Conservation (phyloP, 2,113 vertebrate species). For the Trogon surrucura region DNA sequence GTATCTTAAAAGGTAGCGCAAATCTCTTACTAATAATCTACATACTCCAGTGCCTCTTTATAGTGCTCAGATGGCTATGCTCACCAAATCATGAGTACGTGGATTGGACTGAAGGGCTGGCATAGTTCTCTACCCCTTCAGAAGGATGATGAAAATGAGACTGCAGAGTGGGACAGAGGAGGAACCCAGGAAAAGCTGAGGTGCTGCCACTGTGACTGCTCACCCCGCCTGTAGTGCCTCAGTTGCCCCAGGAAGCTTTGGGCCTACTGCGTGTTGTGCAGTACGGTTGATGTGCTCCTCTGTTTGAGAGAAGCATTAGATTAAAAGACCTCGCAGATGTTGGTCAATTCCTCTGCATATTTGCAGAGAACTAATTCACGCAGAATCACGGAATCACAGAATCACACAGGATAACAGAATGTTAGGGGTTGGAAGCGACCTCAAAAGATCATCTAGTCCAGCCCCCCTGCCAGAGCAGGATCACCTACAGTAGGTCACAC, state of each 20-base stretch:
- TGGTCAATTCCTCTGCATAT: background rate
- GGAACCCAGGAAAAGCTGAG: background rate
- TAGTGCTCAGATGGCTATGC: background rate
- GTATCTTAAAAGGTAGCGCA: background rate
- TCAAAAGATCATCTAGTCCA: too few species aligned
- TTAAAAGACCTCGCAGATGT: background rate
- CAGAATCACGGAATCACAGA: too few species aligned
- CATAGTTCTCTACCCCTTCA: background rate
- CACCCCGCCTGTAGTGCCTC: background rate
- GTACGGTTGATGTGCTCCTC: background rate
- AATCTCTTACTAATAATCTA: background rate
- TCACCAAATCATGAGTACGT: accelerated
- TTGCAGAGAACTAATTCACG: background rate
- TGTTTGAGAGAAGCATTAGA: background rate
- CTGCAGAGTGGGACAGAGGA: background rate
- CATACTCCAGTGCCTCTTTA: background rate
- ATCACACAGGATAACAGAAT: too few species aligned
- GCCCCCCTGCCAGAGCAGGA: too few species aligned
- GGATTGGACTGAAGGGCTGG: background rate
- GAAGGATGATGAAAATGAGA: background rate
- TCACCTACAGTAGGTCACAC: too few species aligned
- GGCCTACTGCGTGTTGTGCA: background rate
- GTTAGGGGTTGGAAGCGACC: too few species aligned
- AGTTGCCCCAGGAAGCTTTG: background rate
- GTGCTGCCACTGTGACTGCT: background rate